Conservation (phyloP, 2,113 vertebrate species). For the Cinclus mexicanus region DNA sequence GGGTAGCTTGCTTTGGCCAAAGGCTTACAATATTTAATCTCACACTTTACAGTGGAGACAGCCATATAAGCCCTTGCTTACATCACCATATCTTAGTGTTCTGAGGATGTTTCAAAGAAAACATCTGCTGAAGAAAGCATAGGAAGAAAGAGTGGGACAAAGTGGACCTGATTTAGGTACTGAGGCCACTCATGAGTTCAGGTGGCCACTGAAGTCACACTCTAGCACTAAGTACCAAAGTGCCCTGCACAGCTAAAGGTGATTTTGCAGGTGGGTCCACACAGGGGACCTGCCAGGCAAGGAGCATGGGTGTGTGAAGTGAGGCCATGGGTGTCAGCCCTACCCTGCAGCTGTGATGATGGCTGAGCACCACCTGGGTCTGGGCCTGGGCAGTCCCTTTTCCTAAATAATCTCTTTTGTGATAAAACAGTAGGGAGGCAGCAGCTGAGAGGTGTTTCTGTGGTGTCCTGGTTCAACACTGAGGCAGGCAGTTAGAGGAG, state of each 20-base stretch:
- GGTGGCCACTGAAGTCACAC: not conserved
- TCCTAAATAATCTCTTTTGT: not conserved
- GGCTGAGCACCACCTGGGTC: not conserved
- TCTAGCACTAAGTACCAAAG: not conserved
- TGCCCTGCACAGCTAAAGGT: rapidly evolving
- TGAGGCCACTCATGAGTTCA: rapidly evolving
- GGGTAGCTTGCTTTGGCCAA: not conserved
- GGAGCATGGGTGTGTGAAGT: not conserved
- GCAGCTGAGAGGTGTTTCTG: not conserved
- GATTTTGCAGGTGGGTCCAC: not conserved
- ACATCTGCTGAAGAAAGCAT: not conserved
- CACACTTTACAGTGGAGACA: not conserved
- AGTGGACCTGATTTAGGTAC: not conserved
- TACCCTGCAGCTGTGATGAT: not conserved
- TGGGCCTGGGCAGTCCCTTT: not conserved
- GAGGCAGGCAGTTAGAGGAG: not conserved
- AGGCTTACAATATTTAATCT: not conserved
- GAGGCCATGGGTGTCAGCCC: not conserved
- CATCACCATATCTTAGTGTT: not conserved
- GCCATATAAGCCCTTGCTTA: not conserved
- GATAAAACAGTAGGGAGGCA: not conserved
- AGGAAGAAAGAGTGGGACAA: not conserved
- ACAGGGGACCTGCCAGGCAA: not conserved
- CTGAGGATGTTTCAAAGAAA: not conserved
- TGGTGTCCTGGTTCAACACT: not conserved